Base-by-base conservation (phyloP, 2,888 invertebrate species). In the Lasius fuliginosus region DNA sequence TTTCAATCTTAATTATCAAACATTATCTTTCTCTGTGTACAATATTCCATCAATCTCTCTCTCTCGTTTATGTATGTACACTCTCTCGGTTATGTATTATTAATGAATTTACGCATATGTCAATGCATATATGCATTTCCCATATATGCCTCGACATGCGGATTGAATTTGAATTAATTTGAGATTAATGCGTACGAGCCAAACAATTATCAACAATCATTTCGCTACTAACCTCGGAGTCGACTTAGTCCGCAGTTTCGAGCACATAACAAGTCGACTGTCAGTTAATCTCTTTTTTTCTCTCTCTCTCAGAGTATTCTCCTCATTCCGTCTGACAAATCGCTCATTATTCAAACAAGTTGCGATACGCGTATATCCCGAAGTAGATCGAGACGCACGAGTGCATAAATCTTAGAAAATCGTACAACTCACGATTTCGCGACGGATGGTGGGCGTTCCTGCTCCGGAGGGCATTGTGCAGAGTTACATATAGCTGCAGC, bases 401-500 rank as follows among this genome's bases (percentile, higher is more conserved):
- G 49, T 6, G 11, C 9, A 85, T 8, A 27, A 67, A 40, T 49
- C 27, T 64, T 85, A 90, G 79, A 83, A 86, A 69, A 30, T 69
- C 77, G 83, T 64, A 27, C n/a, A 88, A 95, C 95, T 95, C 91
- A 95, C 95, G 95, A 87, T 95, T 95, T 89, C 95, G 93, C 81
- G 93, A 92, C 62, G 93, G 92, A 86, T 94, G 94, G 76, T 94
- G 95, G 9, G 89, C 90, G 83, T 88, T 93, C 84, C 94, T 91
- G 88, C 90, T 93, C 36, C 94, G 92, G 56, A 94, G 93, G 88
- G 94, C 93, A 92, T 95, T 94, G 92, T 94, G 95, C 93, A 95
- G 92, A 0, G 92, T 92, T 4, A 92, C 90, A 87, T 94, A 94
- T 81, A 95, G 89, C 81, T 94, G 94, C 82, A 94, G 92, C 93